Evolutionary conservation across 2,888 invertebrate genomes (phyloP), one percentile per base, ranked within the genome.

Genomic region (Troglohyphantes excavatus): DNA sequence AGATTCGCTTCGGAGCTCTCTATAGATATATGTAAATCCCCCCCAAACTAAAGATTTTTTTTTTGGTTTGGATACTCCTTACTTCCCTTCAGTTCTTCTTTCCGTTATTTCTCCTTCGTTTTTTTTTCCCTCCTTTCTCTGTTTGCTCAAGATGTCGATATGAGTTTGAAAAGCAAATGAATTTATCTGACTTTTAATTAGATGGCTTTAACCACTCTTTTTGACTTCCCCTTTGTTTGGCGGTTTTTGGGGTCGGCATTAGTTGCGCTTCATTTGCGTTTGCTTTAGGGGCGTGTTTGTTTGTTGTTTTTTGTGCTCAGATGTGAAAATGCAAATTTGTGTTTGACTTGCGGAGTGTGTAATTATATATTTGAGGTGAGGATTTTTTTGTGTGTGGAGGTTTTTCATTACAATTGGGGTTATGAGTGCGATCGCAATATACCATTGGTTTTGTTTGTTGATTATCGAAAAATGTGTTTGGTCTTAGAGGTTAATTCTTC

Each of bases 101-200:
- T 27, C 53, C 6, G 19, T 61, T 61, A 63, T 78, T 78, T 65
- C 43, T 19, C 27, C 43, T 27, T 29, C 7, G n/a, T 11, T 72
- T 61, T 33, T 72, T 82, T 39, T 46, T 43, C 43, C 23, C 11
- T 76, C 13, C 27, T 72, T 68, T 72, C 46, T 72, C 21, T 43
- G 26, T 65, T 78, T 43, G 78, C 19, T 39, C 23, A 33, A 68
- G 65, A 67, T 26, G 63, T 26, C 67, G 67, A 76, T 84, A 84
- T 75, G 26, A 61, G 39, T 78, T 76, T 26, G 68, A 70, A 68
- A 76, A 68, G 85, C 78, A 86, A 86, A 86, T 86, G 85, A 86
- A 70, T 76, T 86, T 78, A 86, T 43, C 78, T 61, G 63, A 67
- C 67, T 75, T 76, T 86, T 86, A 86, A 86, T 86, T 86, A 86